Evolutionary conservation across 1,140 invertebrate genomes (phyloP), one percentile per base, ranked within the genome.

Genomic region (Bursaphelenchus mucronatus): DNA sequence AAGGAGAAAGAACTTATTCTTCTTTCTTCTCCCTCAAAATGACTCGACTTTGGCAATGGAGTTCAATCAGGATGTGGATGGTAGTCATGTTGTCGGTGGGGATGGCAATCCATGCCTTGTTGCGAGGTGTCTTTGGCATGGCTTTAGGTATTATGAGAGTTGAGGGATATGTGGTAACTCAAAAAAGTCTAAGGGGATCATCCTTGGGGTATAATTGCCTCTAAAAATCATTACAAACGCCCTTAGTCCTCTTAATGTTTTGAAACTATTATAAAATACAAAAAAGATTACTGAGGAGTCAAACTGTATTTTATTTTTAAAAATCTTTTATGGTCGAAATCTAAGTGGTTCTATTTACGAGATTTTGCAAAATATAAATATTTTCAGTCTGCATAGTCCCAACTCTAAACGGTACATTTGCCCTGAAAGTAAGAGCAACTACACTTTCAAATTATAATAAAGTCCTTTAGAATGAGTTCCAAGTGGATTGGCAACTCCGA

Each of bases 401-500:
- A 1, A 30, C 30, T 30, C 30, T 30, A 30, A 30, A 30, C 30
- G 30, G 30, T 30, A 30, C 30, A 30, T 30, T 30, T 30, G 30
- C 5, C 30, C 30, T 30, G 30, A 30, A 30, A 30, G 30, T 30
- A 30, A 30, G 30, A 30, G 30, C 30, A 30, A 54, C 52, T 30
- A 0, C 39, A 11, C 1, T 30, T 15, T 30, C 52, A 54, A 54
- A 54, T 30, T 13, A n/a, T n/a, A 30, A 11, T 54, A 61, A 2
- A 17, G n/a, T 30, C 40, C 2, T 50, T 64, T 64, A 46, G 50
- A 41, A 19, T 30, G 8, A 30, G 6, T 19, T 64, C 30, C 63
- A 64, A 64, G 61, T 64, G 9, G 39, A 64, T 30, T 64, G 63
- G 63, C 17, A 45, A 15, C n/a, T 54, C 11, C n/a, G 55, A 9